A percentile compares a stretch with the other conserved stretches of the same genome.
Conservation (phyloP, 2,113 vertebrate genomes). For the Notarius lentiginosus region DNA sequence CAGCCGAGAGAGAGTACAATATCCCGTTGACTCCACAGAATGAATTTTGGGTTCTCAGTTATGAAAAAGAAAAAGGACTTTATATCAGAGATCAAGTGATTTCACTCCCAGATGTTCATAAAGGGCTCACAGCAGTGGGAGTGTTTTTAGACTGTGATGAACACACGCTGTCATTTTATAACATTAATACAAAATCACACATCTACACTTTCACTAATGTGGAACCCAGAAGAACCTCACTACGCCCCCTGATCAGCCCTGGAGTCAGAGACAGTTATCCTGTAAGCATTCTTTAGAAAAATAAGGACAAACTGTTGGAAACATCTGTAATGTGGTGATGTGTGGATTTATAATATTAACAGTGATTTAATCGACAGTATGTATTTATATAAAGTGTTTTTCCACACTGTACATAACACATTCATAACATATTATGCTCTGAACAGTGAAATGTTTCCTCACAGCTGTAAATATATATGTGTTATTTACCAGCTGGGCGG, state of each 20-base stretch:
- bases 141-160: background rate
- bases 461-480: no score
- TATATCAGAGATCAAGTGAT: background rate
- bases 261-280: background rate
- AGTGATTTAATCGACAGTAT: no score
- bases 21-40: background rate
- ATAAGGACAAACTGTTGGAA: no score
- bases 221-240: background rate
- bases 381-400: no score
- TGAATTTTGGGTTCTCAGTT: background rate
- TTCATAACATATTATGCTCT: no score
- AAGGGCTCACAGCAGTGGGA: background rate
- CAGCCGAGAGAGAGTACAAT: background rate
- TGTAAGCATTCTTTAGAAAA: background rate
- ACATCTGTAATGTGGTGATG: no score
- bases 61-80: background rate
- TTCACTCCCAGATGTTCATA: background rate
- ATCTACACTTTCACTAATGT: slow-evolving; percentile 12
- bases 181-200: background rate
- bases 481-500: no score
- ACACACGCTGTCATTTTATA: background rate
- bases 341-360: no score
- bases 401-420: no score
- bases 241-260: slow-evolving; percentile 37
- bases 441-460: no score